Evolutionary conservation across 2,888 invertebrate genomes (phyloP).

Genomic region (Nomada lathburiana): DNA sequence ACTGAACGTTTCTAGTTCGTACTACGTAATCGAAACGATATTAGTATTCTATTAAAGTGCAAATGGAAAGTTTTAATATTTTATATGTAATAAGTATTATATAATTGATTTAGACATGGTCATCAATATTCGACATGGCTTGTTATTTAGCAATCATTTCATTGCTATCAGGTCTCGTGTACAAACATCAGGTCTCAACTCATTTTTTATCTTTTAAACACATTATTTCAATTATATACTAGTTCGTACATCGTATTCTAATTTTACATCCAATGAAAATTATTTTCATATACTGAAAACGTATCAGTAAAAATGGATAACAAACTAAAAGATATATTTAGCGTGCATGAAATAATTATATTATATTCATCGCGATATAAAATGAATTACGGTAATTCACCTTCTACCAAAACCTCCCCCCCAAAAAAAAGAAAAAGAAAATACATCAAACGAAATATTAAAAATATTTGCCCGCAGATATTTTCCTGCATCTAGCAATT

Average conservation of each 20-base stretch:
- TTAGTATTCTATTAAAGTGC: conserved; percentile 41
- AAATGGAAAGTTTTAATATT: conserved; percentile 41
- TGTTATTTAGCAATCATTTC: not conserved
- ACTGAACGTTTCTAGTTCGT: too few relatives aligned
- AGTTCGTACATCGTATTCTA: not conserved
- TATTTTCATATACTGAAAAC: not conserved
- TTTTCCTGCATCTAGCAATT: too few relatives aligned
- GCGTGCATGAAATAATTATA: too few relatives aligned
- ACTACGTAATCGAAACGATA: conserved; percentile 4
- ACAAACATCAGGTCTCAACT: not conserved
- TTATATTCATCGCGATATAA: too few relatives aligned
- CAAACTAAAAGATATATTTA: not conserved
- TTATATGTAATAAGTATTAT: conserved; percentile 40
- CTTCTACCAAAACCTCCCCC: too few relatives aligned
- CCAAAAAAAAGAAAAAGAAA: too few relatives aligned
- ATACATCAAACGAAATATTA: too few relatives aligned
- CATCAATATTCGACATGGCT: conserved; percentile 29
- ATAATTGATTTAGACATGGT: conserved; percentile 16
- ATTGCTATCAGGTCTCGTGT: conserved; percentile 8
- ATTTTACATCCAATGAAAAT: too few relatives aligned
- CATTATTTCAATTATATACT: not conserved
- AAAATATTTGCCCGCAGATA: too few relatives aligned
- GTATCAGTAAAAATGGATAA: not conserved
- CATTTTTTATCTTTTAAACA: not conserved
- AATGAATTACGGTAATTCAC: too few relatives aligned